Conservation (phyloP, 2,797 vertebrate genomes). For the Bradypodion pumilum region DNA sequence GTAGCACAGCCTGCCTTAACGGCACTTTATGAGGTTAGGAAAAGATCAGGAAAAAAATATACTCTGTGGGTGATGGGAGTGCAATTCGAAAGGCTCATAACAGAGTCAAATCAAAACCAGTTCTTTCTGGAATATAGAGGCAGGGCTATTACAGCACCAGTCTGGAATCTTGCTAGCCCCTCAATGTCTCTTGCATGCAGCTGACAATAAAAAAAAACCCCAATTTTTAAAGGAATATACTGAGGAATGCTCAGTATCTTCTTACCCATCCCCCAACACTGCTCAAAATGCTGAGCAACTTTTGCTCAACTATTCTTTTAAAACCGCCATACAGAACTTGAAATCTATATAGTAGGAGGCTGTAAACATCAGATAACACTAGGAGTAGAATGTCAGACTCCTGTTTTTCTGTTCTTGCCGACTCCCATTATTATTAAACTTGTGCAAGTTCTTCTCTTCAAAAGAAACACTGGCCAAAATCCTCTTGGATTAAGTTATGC, state of each 20-base stretch:
- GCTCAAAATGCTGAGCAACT: conserved; percentile 5
- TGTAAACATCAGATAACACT: not conserved
- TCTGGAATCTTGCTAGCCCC: conserved; percentile 29
- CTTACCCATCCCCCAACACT: too few relatives aligned
- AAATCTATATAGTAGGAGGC: not conserved
- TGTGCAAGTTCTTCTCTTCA: too few relatives aligned
- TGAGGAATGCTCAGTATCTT: not conserved
- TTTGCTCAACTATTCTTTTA: not conserved
- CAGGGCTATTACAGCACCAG: conserved; percentile 20
- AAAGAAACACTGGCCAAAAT: too few relatives aligned
- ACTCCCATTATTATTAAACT: not conserved
- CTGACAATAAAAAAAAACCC: conserved; percentile 16
- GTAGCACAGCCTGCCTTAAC: conserved; percentile 32
- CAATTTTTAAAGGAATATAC: not conserved
- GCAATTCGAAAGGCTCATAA: conserved; percentile 36
- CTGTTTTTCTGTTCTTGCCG: not conserved
- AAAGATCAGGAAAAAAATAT: conserved; percentile 42
- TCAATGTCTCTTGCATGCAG: conserved; percentile 14
- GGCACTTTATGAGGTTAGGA: conserved; percentile 40
- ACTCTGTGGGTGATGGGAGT: conserved; percentile 38
- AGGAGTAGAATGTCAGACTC: not conserved
- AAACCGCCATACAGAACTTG: not conserved
- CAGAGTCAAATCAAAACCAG: conserved; percentile 43
- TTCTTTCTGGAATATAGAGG: conserved; percentile 33
- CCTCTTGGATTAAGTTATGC: too few relatives aligned